Evolutionary conservation across 1,140 invertebrate species (phyloP).

Genomic region (Megalopta genalis): DNA sequence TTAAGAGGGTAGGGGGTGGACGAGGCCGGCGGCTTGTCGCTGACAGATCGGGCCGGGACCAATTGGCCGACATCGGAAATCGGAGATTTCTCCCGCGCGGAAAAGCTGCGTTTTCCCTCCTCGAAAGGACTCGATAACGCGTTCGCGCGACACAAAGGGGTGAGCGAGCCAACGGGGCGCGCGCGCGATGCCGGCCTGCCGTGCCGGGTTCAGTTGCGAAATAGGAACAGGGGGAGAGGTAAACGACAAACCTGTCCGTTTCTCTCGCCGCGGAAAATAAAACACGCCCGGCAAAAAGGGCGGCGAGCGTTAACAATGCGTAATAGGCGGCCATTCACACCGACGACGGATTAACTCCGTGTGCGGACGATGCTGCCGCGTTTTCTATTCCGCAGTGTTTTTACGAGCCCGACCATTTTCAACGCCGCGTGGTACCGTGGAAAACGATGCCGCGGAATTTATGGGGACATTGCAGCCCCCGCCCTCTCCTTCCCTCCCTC

Average conservation of each 20-base stretch:
- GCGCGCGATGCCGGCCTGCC: no score
- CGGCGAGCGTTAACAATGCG: conserved; percentile 8
- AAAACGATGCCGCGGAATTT: no score
- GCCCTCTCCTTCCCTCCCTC: no score
- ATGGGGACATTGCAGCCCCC: no score
- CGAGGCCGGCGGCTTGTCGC: conserved; percentile 59
- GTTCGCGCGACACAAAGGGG: conserved; percentile 33
- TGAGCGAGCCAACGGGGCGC: neutral
- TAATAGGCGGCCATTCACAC: conserved; percentile 12
- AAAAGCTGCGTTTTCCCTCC: neutral
- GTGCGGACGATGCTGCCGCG: neutral
- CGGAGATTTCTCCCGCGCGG: conserved; percentile 38
- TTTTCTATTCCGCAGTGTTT: no score
- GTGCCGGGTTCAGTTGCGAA: conserved; percentile 20
- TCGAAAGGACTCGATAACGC: conserved; percentile 41
- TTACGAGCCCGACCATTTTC: no score
- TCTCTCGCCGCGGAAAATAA: neutral
- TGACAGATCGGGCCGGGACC: conserved; percentile 49
- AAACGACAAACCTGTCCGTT: conserved; percentile 15
- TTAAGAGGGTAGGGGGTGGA: neutral
- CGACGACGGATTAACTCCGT: neutral
- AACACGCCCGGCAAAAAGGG: neutral
- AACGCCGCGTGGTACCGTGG: no score
- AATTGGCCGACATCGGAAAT: conserved; percentile 57
- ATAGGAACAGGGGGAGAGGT: conserved; percentile 4